Base-by-base conservation (phyloP, 2,113 vertebrate genomes). In the Hypomesus transpacificus region DNA sequence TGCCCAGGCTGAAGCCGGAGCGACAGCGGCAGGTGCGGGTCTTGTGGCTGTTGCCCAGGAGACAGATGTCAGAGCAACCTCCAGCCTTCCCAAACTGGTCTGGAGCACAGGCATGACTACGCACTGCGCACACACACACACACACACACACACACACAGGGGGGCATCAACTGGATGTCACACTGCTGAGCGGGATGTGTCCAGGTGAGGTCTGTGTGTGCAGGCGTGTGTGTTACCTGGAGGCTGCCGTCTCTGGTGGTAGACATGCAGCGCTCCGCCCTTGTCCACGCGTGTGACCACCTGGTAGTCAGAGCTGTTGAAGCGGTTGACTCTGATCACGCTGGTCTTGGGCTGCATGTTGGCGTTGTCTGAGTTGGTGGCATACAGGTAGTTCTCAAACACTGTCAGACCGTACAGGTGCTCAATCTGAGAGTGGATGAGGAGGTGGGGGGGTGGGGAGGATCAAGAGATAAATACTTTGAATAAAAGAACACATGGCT, bases 261-360 rank as follows among this genome's bases (percentile, higher is more conserved):
- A 99, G 61, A 99, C 95, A 28, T 99, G 97, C 54, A 99, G 89
- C 0, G 97, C 97, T 1, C 97, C 97, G 0, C 97, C 97, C 82
- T 98, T 99, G 84, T 98, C 96, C 81, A 99, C 97, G 0, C 97
- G 90, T 0, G 96, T 96, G 83, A 99, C 95, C n/a, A 98, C 95
- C 75, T 97, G 95, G 87, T 96, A 96, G 87, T 98, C 97, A 0
- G 95, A 94, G 91, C 94, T 98, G 90, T 99, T 99, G 84, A 99
- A 99, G 71, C 96, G 95, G 82, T 99, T 99, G 60, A 99, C 94
- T 0, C 93, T 90, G 87, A 99, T 97, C 81, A 99, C 96, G 0
- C 96, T 99, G 8, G 96, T 99, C 83, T 99, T 99, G 69, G 96
- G 96, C 91, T 98, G 97, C 75, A 95, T 91, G 6, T 99, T 98